Percentiles rank a stretch among this genome's conserved stretches.
phyloP scores from a whole-genome alignment of 2,888 invertebrate genomes.

The Lutraria lutraria region DNA sequence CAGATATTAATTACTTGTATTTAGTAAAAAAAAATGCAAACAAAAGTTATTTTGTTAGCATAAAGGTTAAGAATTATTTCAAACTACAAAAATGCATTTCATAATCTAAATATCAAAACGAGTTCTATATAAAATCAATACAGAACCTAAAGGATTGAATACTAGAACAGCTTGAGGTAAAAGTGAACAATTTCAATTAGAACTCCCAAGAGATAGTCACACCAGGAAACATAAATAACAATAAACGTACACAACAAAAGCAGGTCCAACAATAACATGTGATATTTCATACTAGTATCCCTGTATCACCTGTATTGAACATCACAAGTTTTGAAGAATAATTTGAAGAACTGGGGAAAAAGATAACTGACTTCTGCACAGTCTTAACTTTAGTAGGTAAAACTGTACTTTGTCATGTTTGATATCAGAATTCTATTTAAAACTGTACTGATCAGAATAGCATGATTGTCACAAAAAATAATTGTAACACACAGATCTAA shows the following conservation, averaged over 20 bases:
- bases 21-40: not conserved
- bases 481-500: too few species aligned
- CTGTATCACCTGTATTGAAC: not conserved
- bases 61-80: too few species aligned
- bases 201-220: conserved; percentile 9
- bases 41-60: too few species aligned
- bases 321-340: too few species aligned
- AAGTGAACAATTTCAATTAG: not conserved
- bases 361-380: too few species aligned
- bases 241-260: not conserved
- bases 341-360: too few species aligned
- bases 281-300: not conserved
- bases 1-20: not conserved
- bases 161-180: not conserved
- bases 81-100: not conserved
- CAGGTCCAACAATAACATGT: conserved; percentile 8
- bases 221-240: conserved; percentile 6
- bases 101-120: not conserved
- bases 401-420: too few species aligned
- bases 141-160: not conserved
- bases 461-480: too few species aligned
- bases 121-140: too few species aligned
- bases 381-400: too few species aligned
- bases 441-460: too few species aligned
- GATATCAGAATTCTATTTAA: too few species aligned